Percentiles rank a stretch among this genome's conserved stretches.
Evolutionary conservation across 2,113 vertebrate species (phyloP).

Genomic region (Serranochromis macrocephalus): DNA sequence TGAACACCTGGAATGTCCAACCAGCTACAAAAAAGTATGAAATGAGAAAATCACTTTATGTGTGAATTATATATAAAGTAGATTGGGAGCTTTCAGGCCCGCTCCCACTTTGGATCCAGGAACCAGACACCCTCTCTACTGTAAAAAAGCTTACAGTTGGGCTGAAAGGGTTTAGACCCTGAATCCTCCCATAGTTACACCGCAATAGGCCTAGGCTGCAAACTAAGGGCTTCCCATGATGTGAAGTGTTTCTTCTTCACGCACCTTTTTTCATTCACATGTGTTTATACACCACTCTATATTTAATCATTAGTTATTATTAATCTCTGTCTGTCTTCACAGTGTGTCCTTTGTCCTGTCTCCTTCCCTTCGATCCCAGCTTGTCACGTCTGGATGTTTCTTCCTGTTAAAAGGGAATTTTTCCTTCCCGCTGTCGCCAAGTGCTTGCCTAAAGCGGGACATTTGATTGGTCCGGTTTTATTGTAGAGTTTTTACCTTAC

Average conservation of each 20-base stretch:
- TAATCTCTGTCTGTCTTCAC: neutral
- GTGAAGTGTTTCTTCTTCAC: neutral
- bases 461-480: neutral
- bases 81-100: neutral
- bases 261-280: accelerated
- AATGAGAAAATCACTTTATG: neutral
- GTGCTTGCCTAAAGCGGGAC: neutral
- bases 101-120: accelerated
- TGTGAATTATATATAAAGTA: neutral
- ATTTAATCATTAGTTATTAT: neutral
- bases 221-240: neutral
- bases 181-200: neutral
- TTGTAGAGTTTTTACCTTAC: neutral
- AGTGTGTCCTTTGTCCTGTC: neutral
- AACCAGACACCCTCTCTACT: neutral
- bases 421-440: neutral
- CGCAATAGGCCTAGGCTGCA: neutral
- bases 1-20: neutral
- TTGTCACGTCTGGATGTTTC: accelerated
- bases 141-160: neutral
- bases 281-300: neutral
- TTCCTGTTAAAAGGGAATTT: neutral
- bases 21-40: neutral
- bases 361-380: accelerated
- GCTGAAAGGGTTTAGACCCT: neutral